phyloP scores from a whole-genome alignment of 2,113 vertebrate species.

The Aphelocoma coerulescens region DNA sequence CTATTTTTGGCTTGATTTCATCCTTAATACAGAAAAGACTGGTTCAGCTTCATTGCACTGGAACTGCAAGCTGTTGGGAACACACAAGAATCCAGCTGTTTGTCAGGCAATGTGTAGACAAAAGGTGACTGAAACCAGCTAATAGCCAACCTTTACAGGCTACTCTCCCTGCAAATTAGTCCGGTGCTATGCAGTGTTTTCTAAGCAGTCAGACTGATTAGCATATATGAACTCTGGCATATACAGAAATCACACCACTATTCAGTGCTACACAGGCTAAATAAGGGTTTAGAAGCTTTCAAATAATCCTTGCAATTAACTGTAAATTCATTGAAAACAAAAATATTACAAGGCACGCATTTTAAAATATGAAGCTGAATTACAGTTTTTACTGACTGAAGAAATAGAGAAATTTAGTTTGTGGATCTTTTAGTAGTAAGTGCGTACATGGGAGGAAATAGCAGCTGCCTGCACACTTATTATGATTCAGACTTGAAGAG shows the following conservation, averaged over 20 bases:
- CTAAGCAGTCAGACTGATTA: not conserved
- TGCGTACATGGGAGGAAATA: not conserved
- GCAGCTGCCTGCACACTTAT: not conserved
- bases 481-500: not conserved
- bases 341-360: not conserved
- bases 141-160: not conserved
- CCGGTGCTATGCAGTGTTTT: not conserved
- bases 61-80: not conserved
- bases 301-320: not conserved
- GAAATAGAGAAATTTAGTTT: not conserved
- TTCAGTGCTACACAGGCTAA: not conserved
- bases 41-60: not conserved
- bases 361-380: not conserved
- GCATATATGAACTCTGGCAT: not conserved
- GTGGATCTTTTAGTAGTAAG: not conserved
- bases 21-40: not conserved
- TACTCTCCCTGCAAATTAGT: not conserved
- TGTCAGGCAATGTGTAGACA: not conserved
- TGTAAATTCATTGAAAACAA: conserved; percentile 1
- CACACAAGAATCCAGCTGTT: not conserved
- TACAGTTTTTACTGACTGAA: not conserved
- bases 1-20: not conserved
- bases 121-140: not conserved
- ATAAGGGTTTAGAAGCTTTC: not conserved
- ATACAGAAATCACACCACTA: not conserved